Evolutionary conservation across 2,113 vertebrate species (phyloP).

Genomic region (Lutjanus erythropterus): DNA sequence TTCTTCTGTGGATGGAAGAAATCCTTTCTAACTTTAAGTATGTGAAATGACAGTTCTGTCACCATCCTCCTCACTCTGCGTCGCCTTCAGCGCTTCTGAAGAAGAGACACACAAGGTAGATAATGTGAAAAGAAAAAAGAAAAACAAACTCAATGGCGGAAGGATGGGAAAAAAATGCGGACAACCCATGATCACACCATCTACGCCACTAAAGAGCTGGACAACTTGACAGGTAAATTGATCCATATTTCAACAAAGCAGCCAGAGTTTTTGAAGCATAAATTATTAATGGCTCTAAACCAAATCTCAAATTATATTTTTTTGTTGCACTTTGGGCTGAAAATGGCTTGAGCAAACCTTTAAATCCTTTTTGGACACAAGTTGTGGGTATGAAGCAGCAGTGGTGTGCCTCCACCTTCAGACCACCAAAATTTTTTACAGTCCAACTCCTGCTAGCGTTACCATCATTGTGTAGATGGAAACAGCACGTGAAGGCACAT

Average conservation of each 20-base stretch:
- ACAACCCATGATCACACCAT: not conserved
- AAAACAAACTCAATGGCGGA: not conserved
- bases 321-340: not conserved
- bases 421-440: not conserved
- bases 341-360: not conserved
- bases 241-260: not conserved
- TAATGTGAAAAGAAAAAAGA: conserved; percentile 14
- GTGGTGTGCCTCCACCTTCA: not conserved
- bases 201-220: not conserved
- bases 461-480: no score
- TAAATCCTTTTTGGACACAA: not conserved
- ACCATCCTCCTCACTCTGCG: not conserved
- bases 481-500: not conserved
- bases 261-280: not conserved
- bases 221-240: conserved; percentile 1
- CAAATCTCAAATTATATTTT: not conserved
- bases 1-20: conserved; percentile 14
- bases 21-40: conserved; percentile 34
- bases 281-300: not conserved
- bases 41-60: conserved; percentile 26
- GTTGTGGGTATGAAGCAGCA: not conserved
- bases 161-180: not conserved
- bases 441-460: not conserved
- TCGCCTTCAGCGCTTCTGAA: not conserved
- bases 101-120: not conserved